Evolutionary conservation across 2,888 invertebrate genomes (phyloP), one percentile per base, ranked within the genome.

Genomic region (Oscheius sp.): DNA sequence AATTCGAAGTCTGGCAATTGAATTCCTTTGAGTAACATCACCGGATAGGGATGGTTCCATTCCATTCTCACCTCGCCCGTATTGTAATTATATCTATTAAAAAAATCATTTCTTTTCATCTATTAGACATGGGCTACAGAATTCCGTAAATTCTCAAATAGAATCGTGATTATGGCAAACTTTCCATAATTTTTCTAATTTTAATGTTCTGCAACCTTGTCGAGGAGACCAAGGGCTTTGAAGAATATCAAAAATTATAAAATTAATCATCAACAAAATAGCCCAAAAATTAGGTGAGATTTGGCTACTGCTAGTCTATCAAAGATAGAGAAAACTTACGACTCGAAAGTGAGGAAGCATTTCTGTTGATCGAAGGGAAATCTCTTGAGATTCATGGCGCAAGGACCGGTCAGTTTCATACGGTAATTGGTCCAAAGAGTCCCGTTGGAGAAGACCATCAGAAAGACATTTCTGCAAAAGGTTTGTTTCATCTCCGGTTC

Each of bases 51-150:
- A 65, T 81, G 79, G 57, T 84, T 86, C 86, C 86, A 86, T 37
- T 79, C 74, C 86, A 86, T 86, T 17, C 85, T 72, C 20, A 86
- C 86, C 70, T 86, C 86, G 27, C 85, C 85, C 6, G 83, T 87
- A 72, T 86, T 86, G 71, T 87, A 87, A 71, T 87, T 86, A 76
- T 80, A 87, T 6, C 81, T 81, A 69, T 48, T n/a, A n/a, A n/a
- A n/a, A n/a, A n/a, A n/a, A n/a, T n/a, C n/a, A n/a, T n/a, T n/a
- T n/a, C n/a, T n/a, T n/a, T n/a, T n/a, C n/a, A n/a, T n/a, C n/a
- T n/a, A n/a, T n/a, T n/a, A n/a, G n/a, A n/a, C n/a, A n/a, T n/a
- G n/a, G n/a, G n/a, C n/a, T n/a, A n/a, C n/a, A n/a, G n/a, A n/a
- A n/a, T n/a, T n/a, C n/a, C n/a, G n/a, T n/a, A n/a, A n/a, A n/a